Evolutionary conservation across 1,140 invertebrate species (phyloP).

Genomic region (Telenomus remus): DNA sequence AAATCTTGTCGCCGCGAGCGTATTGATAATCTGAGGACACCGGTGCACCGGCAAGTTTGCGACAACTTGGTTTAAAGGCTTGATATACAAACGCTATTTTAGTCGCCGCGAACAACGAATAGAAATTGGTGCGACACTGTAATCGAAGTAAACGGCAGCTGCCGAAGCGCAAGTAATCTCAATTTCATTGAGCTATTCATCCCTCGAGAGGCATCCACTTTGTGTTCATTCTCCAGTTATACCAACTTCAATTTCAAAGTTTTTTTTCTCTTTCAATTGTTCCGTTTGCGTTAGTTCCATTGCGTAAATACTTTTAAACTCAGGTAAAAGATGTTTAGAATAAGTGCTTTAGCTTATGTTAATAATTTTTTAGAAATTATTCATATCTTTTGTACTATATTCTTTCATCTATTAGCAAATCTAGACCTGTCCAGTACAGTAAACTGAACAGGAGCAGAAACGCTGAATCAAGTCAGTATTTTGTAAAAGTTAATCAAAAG

Average conservation of each 20-base stretch:
- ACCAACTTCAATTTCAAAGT: conserved; percentile 16
- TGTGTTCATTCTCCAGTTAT: conserved; percentile 19
- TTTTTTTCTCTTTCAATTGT: conserved; percentile 24
- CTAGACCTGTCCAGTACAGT: no score
- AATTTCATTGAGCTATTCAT: conserved; percentile 45
- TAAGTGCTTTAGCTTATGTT: no score
- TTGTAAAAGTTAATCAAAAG: no score
- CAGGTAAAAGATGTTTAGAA: no score
- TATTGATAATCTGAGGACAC: conserved; percentile 44
- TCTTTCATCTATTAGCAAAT: no score
- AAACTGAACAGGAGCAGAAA: no score
- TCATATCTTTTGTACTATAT: no score
- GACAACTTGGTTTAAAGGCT: conserved; percentile 48
- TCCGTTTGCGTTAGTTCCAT: background rate
- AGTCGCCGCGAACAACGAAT: conserved; percentile 29
- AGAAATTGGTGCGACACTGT: conserved; percentile 36
- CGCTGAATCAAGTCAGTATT: no score
- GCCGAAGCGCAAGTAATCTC: conserved; percentile 46
- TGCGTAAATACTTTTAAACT: no score
- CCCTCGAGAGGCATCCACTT: conserved; percentile 26
- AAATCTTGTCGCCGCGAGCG: conserved; percentile 15
- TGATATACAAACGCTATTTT: conserved; percentile 39
- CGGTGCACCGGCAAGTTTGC: conserved; percentile 29
- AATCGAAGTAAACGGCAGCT: conserved; percentile 51
- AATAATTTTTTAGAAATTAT: no score